Base-by-base conservation (phyloP, 2,888 invertebrate genomes). In the Notodonta dromedarius region DNA sequence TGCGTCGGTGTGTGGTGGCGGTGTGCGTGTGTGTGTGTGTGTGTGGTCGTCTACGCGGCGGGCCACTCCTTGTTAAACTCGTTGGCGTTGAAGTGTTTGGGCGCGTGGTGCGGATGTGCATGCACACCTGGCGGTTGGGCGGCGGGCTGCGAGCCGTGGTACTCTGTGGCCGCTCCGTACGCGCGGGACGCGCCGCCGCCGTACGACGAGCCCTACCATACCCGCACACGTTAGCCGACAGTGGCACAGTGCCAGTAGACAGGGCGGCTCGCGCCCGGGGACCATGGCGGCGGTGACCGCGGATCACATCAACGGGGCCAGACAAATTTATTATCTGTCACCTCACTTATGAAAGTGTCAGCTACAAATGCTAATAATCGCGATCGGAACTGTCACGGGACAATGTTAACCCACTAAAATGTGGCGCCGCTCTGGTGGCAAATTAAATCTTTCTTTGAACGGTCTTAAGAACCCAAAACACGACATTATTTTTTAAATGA, bases 11-110 rank as follows among this genome's bases (percentile, higher is more conserved):
- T 54, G 61, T 9, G 56, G 60, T 57, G 58, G 58, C 2, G 24
- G 24, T 2, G 24, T 24, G 24, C 2, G 24, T 2, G 24, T 24
- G 24, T 24, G 24, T 24, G 24, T 24, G 24, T 50, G 59, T 57
- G 65, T 46, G 60, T 32, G 66, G 42, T 55, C 51, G 67, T 65
- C 80, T 94, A 94, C 76, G 94, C 93, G 90, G 93, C 91, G 76
- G 93, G 93, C 94, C 94, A 94, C 91, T 94, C 94, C 93, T 94
- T 94, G 92, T 85, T 90, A 89, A 93, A 93, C 86, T 94, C 94
- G 88, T 86, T 89, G 85, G 88, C 83, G 84, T 74, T 84, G 93
- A 93, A 94, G 90, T 94, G 94, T 91, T 94, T 94, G 88, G 92
- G 94, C 87, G 94, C 93, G 91, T 93, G 94, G 78, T 94, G 93